phyloP scores from a whole-genome alignment of 2,888 invertebrate genomes.

The Bellardia bayeri region DNA sequence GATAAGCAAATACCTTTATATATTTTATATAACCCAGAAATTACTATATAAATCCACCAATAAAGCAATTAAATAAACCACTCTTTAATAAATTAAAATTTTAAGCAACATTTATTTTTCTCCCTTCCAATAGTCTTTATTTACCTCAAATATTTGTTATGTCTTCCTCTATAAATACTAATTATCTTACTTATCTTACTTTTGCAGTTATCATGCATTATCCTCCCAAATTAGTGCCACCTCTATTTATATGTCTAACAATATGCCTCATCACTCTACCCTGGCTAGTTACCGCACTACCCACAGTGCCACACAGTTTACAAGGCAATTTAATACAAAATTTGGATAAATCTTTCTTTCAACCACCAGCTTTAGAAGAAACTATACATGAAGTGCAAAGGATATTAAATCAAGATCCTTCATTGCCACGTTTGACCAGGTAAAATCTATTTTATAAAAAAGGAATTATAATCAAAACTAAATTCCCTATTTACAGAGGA shows the following conservation, averaged over 20 bases:
- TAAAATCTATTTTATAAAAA: conserved; percentile 62
- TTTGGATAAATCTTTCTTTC: conserved; percentile 78
- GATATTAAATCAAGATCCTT: conserved; percentile 82
- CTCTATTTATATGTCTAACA: conserved; percentile 1
- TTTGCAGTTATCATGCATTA: conserved; percentile 61
- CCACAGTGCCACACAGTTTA: conserved; percentile 46
- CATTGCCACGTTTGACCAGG: conserved; percentile 83
- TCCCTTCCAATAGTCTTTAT: neutral
- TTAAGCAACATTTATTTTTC: too few species aligned
- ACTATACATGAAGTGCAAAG: conserved; percentile 84
- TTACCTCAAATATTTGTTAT: neutral
- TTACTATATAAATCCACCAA: too few species aligned
- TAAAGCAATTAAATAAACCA: too few species aligned
- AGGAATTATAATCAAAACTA: neutral
- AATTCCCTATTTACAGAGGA: conserved; percentile 77
- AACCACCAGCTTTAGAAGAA: conserved; percentile 80
- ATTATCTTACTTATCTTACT: neutral
- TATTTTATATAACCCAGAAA: too few species aligned
- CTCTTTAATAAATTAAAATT: too few species aligned
- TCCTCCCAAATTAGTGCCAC: conserved; percentile 60
- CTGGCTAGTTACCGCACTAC: neutral
- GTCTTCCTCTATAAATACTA: neutral
- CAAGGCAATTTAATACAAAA: conserved; percentile 70
- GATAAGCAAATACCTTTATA: too few species aligned
- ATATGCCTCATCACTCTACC: conserved; percentile 18